Base-by-base conservation (phyloP, 1,140 invertebrate genomes). In the Bombus consobrinus region DNA sequence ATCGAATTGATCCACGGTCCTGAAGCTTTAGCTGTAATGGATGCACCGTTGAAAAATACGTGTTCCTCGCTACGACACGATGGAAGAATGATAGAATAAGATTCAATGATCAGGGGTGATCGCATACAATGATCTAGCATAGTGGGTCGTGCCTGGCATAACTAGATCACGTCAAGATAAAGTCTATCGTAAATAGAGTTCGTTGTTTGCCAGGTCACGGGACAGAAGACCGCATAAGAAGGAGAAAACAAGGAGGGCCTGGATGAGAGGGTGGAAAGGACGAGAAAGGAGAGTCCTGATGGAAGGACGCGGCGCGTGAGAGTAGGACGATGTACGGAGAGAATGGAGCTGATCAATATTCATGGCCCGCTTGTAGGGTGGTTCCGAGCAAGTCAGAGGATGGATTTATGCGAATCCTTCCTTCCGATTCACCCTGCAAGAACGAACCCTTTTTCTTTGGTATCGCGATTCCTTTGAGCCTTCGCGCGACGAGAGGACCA, bases 331-430 rank as follows among this genome's bases (percentile, higher is more conserved):
- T 28, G 64, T 83, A 83, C 83, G 66, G 47, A 68, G 85, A 83
- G 84, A 92, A 94, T 93, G 90, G 91, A 87, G 92, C 92, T 94
- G 94, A 95, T 95, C 94, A 94, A 95, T 95, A 94, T 95, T 95
- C 94, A 94, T 95, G 92, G 93, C 92, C 92, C 89, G 92, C 92
- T 90, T 91, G 92, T 92, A 86, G 90, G 89, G 92, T 91, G 90
- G 87, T 87, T 83, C 81, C 85, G 75, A 83, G 73, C 43, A 37
- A 81, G 84, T 79, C 72, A 34, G 77, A 28, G 62, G 71, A 78
- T 92, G 92, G 90, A 94, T 94, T 94, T 94, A 94, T 93, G 91
- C 92, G 94, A 94, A 94, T 94, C 92, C 92, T 94, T 94, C 91
- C 94, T 94, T 93, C 93, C 93, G 91, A 92, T 90, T 92, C 83